Conservation (phyloP, 1,140 invertebrate species). For the Cephus cinctus region DNA sequence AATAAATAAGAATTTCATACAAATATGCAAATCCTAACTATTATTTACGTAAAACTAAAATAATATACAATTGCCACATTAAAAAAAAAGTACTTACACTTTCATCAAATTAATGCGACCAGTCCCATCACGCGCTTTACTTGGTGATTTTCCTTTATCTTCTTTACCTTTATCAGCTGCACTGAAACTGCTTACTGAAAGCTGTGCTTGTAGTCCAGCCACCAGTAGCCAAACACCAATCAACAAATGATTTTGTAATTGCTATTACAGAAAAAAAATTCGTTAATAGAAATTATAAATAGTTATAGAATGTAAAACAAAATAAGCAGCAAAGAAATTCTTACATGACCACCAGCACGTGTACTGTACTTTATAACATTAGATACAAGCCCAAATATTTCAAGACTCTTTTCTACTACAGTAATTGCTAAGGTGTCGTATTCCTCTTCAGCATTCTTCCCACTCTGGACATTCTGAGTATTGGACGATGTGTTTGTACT, state of each 20-base stretch:
- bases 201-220: slow-evolving; percentile 77
- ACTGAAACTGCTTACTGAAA: slow-evolving; percentile 59
- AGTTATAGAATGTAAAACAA: slow-evolving; percentile 12
- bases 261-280: slow-evolving; percentile 52
- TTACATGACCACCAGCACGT: slow-evolving; percentile 82
- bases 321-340: slow-evolving; percentile 30
- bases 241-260: slow-evolving; percentile 85
- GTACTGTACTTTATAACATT: slow-evolving; percentile 81
- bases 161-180: slow-evolving; percentile 60
- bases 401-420: slow-evolving; percentile 72
- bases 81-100: slow-evolving; percentile 59
- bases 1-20: slow-evolving; percentile 6
- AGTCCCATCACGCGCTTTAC: slow-evolving; percentile 63
- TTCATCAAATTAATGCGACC: slow-evolving; percentile 66
- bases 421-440: slow-evolving; percentile 68
- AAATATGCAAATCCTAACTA: slow-evolving; percentile 9
- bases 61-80: not conserved
- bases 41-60: slow-evolving; percentile 12
- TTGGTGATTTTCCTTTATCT: slow-evolving; percentile 66
- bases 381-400: slow-evolving; percentile 81
- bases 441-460: slow-evolving; percentile 66
- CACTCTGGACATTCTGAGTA: slow-evolving; percentile 47
- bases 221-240: slow-evolving; percentile 85
- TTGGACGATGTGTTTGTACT: slow-evolving; percentile 43
- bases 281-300: slow-evolving; percentile 17